These are phyloP conservation scores for Melanchra persicariae DNA, from an alignment of 2,888 invertebrate species.

Conservation along the genomic window DNA sequence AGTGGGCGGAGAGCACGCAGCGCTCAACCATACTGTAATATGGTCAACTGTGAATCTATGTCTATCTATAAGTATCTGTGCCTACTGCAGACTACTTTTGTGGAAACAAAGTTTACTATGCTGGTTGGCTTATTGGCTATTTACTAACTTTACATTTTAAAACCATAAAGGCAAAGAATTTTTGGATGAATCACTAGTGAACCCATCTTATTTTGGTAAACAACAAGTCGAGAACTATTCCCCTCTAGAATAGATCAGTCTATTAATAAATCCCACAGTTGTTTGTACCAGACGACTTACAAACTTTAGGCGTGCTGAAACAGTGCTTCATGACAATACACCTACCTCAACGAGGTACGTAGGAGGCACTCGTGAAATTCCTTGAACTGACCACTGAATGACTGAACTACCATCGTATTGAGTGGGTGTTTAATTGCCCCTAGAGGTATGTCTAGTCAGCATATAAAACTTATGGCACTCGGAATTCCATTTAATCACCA, in stretches of 20 bases:
- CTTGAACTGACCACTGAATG: too few species aligned
- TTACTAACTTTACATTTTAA: background rate
- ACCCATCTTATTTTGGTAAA: background rate
- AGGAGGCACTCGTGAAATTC: conserved; percentile 11
- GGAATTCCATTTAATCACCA: conserved; percentile 30
- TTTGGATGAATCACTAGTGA: background rate
- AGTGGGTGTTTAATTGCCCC: conserved; percentile 24
- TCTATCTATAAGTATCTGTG: too few species aligned
- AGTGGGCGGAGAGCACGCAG: too few species aligned
- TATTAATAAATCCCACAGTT: background rate
- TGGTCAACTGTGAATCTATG: too few species aligned
- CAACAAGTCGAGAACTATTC: background rate
- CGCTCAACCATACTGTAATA: too few species aligned
- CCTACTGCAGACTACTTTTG: too few species aligned
- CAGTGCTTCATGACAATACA: background rate
- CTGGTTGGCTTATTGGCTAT: too few species aligned
- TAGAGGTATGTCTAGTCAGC: background rate
- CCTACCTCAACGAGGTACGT: too few species aligned
- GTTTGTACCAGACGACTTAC: background rate
- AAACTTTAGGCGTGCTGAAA: background rate
- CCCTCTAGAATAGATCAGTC: background rate
- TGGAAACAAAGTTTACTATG: too few species aligned
- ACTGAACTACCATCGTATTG: background rate
- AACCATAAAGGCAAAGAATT: background rate
- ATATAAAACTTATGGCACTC: conserved; percentile 28